Base-by-base conservation (phyloP, 2,888 invertebrate genomes). In the Criorhina ranunculi region DNA sequence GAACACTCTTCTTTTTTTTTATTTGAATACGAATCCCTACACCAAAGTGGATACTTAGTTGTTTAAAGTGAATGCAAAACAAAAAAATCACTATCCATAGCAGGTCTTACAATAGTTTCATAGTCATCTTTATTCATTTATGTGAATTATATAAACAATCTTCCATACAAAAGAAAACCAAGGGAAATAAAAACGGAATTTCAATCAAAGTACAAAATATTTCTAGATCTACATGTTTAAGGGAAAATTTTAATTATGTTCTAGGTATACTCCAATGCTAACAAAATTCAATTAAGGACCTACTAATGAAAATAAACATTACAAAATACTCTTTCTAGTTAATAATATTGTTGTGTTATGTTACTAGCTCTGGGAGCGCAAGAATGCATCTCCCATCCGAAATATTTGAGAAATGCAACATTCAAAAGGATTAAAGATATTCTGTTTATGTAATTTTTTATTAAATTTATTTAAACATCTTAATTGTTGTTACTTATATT, bases 401-500 rank as follows among this genome's bases (percentile, higher is more conserved):
- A 51, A 59, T 15, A 29, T 33, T 12, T 19, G 42, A 67, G 72
- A 49, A 73, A 40, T 62, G 55, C 66, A 78, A 82, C 67, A 60
- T 78, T 70, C 42, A 69, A 73, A 79, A 81, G 62, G 57, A 69
- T 69, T 76, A 69, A 46, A 31, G 64, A 51, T 46, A 31, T 69
- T 24, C 69, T 53, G 42, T 24, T 78, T 73, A 51, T 55, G 51
- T 76, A 40, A 35, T 11, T 24, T 76, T 37, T 79, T 83, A 73
- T 83, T 83, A 35, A 78, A 72, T 78, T 73, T 60, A 73, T 64
- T 78, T 78, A 57, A 72, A 70, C 46, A 57, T 46, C 51, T 57
- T 66, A 67, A 51, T 44, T 69, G 62, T 59, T 82, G 66, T 73
- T 73, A 79, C 67, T 83, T 82, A 78, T 82, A 67, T 72, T 77